Base-by-base conservation (phyloP, 2,797 vertebrate species). In the Acrossocheilus fasciatus region DNA sequence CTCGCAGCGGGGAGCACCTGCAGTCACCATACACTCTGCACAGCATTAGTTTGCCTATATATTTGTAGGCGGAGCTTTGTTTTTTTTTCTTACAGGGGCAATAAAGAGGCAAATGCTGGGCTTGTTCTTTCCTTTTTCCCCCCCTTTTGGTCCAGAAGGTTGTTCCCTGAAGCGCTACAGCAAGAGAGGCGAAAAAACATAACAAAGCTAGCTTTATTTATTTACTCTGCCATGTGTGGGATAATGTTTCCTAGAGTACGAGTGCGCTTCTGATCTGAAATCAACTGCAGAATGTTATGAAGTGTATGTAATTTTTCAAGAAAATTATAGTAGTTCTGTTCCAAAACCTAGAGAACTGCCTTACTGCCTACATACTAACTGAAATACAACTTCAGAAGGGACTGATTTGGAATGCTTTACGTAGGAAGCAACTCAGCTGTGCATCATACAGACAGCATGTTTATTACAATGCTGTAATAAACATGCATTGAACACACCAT, bases 141-240 rank as follows among this genome's bases (percentile, higher is more conserved):
- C 87, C 91, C 83, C 78, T 72, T 72, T 85, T 52, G 83, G 79
- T 91, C 91, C 92, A 92, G 84, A 89, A 91, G 91, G 77, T 74
- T 85, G 9, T 81, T 93, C 93, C 92, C 91, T 12, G 39, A 92
- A 94, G 94, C 89, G 78, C 26, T 85, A 52, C 54, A 62, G 79
- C 76, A 39, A 72, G 79, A 86, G 85, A 80, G 70, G 50, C 59
- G 59, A 59, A 81, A 79, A 41, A 52, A 83, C 68, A 52, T 36
- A 81, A 76, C 69, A 80, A 78, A 83, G 77, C 34, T 17, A 80
- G 50, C 34, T 80, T 86, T 90, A 89, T 90, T 89, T 89, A 84
- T 81, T 82, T 84, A 79, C 57, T 57, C 54, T 69, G 81, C 72
- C 68, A 39, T 81, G 86, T 81, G 59, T 62, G 86, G 81, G 45